Conservation (phyloP, 2,888 invertebrate species). For the Spicauda simplicius region DNA sequence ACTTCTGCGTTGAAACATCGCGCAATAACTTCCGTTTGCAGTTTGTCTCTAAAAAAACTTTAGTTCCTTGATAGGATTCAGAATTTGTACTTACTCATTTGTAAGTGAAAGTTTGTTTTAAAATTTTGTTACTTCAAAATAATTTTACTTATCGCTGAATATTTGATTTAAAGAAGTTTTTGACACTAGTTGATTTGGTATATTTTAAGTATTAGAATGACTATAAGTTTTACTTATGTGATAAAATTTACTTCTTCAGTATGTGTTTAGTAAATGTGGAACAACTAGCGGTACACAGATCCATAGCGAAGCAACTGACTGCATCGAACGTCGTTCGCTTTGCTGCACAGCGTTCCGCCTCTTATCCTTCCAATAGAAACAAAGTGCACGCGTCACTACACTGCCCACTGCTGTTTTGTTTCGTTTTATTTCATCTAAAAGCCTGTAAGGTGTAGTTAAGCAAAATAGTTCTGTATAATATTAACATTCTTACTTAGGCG, state of each 20-base stretch:
- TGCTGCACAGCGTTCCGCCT: slow-evolving; percentile 53
- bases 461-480: too few species aligned
- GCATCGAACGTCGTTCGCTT: not conserved
- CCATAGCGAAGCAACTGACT: not conserved
- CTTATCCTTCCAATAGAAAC: slow-evolving; percentile 74
- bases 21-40: slow-evolving; percentile 60
- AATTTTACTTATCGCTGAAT: not conserved
- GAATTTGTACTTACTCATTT: slow-evolving; percentile 36
- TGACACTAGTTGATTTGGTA: not conserved
- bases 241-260: not conserved
- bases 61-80: slow-evolving; percentile 44
- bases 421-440: not conserved
- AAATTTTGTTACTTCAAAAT: slow-evolving; percentile 1
- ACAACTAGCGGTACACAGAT: not conserved
- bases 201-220: not conserved
- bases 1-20: slow-evolving; percentile 61
- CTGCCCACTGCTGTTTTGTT: slow-evolving; percentile 44
- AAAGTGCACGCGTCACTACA: slow-evolving; percentile 61
- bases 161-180: not conserved
- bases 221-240: too few species aligned
- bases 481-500: too few species aligned
- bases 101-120: slow-evolving; percentile 17
- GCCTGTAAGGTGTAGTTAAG: not conserved
- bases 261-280: not conserved
- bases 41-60: slow-evolving; percentile 50